Evolutionary conservation across 2,113 vertebrate genomes (phyloP), one percentile per base, ranked within the genome.

Genomic region (Carassius carassius): DNA sequence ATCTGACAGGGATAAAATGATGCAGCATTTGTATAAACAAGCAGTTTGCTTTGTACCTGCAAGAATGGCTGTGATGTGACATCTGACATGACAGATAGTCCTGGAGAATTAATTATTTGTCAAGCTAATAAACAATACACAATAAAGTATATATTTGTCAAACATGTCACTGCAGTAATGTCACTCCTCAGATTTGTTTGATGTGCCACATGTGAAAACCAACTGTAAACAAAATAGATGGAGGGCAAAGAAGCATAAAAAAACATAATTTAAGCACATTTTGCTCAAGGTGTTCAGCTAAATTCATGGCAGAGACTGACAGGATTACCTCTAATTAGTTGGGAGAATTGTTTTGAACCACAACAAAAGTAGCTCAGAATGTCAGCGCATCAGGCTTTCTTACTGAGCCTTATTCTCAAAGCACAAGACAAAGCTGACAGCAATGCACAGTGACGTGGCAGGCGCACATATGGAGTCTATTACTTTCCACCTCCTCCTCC

Each of bases 241-340:
- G 17, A 21, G 51, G 47, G 9, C 14, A 62, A 62, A 37, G 8
- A 72, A 41, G 49, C 49, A 25, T 25, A 60, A 13, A n/a, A 65
- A 44, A 44, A 63, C 51, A 74, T 79, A 73, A 87, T 80, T 41
- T 29, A 84, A 70, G 16, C 60, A 19, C 21, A 67, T 76, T 54
- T 29, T 8, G 75, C 75, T 88, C 51, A 77, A 69, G 81, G 58
- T 83, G 84, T 69, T 80, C 41, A 70, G 23, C 25, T 37, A 23
- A 78, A 84, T 37, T 87, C 83, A 58, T 70, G 56, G 62, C 56
- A 83, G 29, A 79, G 80, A 51, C 80, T 79, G 73, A 60, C 65
- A 79, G 29, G 86, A 89, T 89, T 89, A 87, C 25, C 25, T 76
- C 65, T 86, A 81, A 86, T 89, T 87, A 89, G 73, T 58, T 78